These are phyloP conservation scores for Hirudinaria manillensis DNA, from an alignment of 2,888 invertebrate genomes.

Conservation along the genomic window DNA sequence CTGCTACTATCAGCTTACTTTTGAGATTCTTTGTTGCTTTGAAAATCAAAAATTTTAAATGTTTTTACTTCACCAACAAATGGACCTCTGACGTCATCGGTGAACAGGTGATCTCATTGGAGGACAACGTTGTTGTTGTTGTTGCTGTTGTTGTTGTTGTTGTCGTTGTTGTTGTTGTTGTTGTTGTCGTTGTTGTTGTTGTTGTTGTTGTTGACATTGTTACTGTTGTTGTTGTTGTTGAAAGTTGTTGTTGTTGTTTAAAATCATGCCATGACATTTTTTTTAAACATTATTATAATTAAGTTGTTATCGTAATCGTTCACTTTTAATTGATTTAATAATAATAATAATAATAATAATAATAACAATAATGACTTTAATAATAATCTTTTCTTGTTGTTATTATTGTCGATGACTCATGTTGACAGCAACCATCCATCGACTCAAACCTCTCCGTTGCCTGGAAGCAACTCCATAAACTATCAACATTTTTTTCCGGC, in stretches of 20 bases:
- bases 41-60: too few species aligned
- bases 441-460: not conserved
- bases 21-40: too few species aligned
- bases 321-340: not conserved
- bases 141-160: not conserved
- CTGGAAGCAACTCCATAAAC: not conserved
- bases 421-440: not conserved
- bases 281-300: too few species aligned
- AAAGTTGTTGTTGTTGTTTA: too few species aligned
- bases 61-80: too few species aligned
- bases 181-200: not conserved
- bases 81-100: not conserved
- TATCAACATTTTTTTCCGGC: not conserved
- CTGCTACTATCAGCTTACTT: too few species aligned
- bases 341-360: conserved; percentile 13
- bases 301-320: not conserved
- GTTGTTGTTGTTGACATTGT: not conserved
- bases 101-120: not conserved
- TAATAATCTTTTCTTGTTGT: not conserved
- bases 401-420: not conserved
- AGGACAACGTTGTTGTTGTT: not conserved
- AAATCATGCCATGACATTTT: too few species aligned
- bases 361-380: not conserved
- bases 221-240: not conserved
- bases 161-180: not conserved